These are phyloP conservation scores for Oxygymnocypris stewartii DNA, from an alignment of 2,113 vertebrate species.

Conservation along the genomic window DNA sequence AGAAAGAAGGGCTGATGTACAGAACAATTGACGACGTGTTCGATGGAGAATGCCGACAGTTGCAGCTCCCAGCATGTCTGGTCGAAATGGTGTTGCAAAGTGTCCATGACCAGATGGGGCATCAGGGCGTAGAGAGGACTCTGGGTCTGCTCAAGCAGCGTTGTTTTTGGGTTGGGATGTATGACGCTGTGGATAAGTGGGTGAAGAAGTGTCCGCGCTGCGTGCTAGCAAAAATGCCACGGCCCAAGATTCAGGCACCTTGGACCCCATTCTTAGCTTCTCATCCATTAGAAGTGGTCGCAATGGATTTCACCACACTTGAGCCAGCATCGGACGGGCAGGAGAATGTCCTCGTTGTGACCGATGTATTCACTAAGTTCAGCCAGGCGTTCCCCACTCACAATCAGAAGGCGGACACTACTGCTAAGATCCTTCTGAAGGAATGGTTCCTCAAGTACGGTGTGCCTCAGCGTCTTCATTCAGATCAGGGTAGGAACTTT, in stretches of 20 bases:
- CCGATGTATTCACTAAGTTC: no score
- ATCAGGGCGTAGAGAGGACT: background rate
- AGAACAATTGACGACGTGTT: background rate
- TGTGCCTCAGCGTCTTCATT: background rate
- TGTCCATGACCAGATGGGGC: constrained; percentile 37
- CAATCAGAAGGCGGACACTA: constrained; percentile 12
- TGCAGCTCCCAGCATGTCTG: background rate
- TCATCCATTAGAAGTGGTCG: background rate
- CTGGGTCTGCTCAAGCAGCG: background rate
- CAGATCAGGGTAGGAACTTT: background rate
- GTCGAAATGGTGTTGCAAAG: background rate
- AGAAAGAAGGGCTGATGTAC: background rate
- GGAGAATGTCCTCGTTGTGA: no score
- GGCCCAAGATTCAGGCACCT: background rate
- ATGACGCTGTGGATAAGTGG: constrained; percentile 8
- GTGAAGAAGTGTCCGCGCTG: background rate
- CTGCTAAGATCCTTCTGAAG: background rate
- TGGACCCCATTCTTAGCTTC: background rate
- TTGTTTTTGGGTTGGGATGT: constrained; percentile 9
- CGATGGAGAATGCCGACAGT: background rate
- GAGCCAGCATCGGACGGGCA: no score
- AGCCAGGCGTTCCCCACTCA: background rate
- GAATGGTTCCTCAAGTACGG: background rate
- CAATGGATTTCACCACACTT: background rate
- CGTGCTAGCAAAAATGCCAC: constrained; percentile 12